phyloP scores from a whole-genome alignment of 2,888 invertebrate species.

The Metalampra italica region DNA sequence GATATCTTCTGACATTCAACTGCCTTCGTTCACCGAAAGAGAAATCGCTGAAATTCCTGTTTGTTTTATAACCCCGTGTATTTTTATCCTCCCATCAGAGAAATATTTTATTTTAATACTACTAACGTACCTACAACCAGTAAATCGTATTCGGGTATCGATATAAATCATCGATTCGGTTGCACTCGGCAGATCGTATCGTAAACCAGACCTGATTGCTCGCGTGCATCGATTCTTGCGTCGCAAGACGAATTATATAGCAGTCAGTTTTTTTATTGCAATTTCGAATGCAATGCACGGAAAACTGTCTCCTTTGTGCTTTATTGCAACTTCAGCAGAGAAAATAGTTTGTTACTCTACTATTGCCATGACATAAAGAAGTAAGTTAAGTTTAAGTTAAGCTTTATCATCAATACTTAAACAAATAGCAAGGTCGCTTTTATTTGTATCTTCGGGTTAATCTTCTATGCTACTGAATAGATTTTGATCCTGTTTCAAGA shows the following conservation, averaged over 20 bases:
- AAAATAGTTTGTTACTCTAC: too few relatives aligned
- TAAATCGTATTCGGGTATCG: conserved; percentile 3
- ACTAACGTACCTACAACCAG: too few relatives aligned
- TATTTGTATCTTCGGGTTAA: too few relatives aligned
- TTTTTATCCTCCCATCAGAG: not conserved
- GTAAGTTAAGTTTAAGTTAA: too few relatives aligned
- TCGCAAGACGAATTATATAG: conserved; percentile 12
- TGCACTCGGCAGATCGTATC: conserved; percentile 25
- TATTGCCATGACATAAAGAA: too few relatives aligned
- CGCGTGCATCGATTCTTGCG: conserved; percentile 1
- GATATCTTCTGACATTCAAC: too few relatives aligned
- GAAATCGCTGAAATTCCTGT: too few relatives aligned
- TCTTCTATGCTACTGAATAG: too few relatives aligned
- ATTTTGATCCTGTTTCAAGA: too few relatives aligned
- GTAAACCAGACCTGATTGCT: conserved; percentile 15
- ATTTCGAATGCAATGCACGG: conserved; percentile 8
- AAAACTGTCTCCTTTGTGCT: not conserved
- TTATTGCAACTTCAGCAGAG: not conserved
- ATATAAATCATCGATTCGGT: conserved; percentile 21
- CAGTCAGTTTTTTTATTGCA: conserved; percentile 11
- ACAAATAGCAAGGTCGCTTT: too few relatives aligned
- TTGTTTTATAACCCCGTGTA: not conserved
- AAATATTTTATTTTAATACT: not conserved
- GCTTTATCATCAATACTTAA: too few relatives aligned
- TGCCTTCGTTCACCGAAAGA: too few relatives aligned